phyloP scores from a whole-genome alignment of 2,113 vertebrate species.

The Ciconia maguari region DNA sequence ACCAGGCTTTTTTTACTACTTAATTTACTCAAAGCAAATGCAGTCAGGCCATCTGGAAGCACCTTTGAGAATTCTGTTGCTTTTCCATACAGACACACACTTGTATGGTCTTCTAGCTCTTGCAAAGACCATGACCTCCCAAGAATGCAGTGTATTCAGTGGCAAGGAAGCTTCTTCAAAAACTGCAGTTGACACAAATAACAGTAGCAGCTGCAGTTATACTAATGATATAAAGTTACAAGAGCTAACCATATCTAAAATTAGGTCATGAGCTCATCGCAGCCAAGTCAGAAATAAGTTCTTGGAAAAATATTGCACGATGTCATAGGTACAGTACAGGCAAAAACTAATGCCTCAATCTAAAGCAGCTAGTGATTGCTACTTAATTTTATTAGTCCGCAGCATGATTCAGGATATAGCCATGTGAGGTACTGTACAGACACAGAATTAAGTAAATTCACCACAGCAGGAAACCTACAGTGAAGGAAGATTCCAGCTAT shows the following conservation, averaged over 20 bases:
- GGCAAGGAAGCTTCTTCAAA: not conserved
- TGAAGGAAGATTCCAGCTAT: not conserved
- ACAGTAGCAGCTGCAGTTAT: not conserved
- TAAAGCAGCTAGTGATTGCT: not conserved
- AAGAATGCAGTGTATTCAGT: not conserved
- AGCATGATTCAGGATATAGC: not conserved
- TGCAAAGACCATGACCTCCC: not conserved
- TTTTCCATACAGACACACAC: not conserved
- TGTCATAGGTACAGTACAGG: not conserved
- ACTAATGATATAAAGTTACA: not conserved
- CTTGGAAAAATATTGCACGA: not conserved
- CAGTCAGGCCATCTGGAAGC: not conserved
- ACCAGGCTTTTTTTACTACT: not conserved
- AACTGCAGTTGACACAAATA: not conserved
- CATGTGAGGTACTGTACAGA: not conserved
- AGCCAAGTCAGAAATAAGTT: not conserved
- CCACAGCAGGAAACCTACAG: not conserved
- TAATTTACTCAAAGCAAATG: not conserved
- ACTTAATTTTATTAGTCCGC: not conserved
- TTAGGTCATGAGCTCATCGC: not conserved
- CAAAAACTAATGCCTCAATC: not conserved
- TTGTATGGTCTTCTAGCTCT: not conserved
- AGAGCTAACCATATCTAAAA: not conserved
- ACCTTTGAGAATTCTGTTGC: not conserved
- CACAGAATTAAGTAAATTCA: not conserved